Conservation (phyloP, 1,140 invertebrate genomes). For the Bombus confusus region DNA sequence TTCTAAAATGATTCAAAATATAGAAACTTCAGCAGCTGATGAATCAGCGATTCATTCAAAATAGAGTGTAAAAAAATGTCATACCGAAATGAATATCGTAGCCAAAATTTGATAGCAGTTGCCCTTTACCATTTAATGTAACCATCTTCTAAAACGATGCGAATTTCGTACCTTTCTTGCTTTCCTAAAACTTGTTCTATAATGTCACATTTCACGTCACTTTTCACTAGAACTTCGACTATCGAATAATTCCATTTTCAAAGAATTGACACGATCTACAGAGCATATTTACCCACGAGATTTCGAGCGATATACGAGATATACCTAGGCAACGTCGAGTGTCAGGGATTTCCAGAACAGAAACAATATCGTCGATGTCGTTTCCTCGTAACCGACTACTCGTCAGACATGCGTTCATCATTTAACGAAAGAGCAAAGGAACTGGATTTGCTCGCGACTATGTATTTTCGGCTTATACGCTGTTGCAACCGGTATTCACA, state of each 20-base stretch:
- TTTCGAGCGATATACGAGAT: neutral
- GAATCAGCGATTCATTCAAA: too few species aligned
- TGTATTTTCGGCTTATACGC: slow-evolving; percentile 66
- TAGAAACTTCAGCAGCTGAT: too few species aligned
- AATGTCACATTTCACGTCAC: too few species aligned
- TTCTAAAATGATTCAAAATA: neutral
- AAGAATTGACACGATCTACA: neutral
- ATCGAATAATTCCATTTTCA: neutral
- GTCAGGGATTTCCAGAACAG: neutral
- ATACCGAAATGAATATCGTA: too few species aligned
- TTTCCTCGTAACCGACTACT: neutral
- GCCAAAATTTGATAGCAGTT: too few species aligned
- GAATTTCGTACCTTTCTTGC: too few species aligned
- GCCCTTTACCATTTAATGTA: too few species aligned
- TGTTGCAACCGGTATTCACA: slow-evolving; percentile 69
- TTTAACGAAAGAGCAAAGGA: neutral
- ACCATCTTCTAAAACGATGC: too few species aligned
- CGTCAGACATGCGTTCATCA: neutral
- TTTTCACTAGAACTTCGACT: too few species aligned
- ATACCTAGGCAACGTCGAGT: neutral
- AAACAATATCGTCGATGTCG: neutral
- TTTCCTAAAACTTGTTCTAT: too few species aligned
- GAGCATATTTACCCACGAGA: neutral
- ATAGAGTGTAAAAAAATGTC: too few species aligned
- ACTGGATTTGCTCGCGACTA: slow-evolving; percentile 21